A percentile compares a stretch with the other conserved stretches of the same genome.
Evolutionary conservation across 2,113 vertebrate genomes (phyloP).

Genomic region (Pholis gunnellus): DNA sequence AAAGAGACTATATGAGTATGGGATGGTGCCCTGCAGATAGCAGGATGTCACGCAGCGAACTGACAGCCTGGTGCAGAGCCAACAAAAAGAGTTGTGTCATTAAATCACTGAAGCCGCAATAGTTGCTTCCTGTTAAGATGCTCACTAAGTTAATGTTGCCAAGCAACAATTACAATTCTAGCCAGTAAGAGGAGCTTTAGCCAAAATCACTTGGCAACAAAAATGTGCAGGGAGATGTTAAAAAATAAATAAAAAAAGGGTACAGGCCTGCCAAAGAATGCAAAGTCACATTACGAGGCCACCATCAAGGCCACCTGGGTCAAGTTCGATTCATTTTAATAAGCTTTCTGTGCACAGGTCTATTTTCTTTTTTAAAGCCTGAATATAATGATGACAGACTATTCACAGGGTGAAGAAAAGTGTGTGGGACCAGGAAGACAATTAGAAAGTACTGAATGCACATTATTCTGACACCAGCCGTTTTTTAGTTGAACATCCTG

Average conservation of each 20-base stretch:
- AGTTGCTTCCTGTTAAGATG: constrained; percentile 57
- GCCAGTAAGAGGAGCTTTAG: constrained; percentile 29
- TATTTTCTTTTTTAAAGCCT: neutral
- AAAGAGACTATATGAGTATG: constrained; percentile 42
- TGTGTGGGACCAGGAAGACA: neutral
- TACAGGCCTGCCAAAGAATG: neutral
- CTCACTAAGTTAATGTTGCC: constrained; percentile 66
- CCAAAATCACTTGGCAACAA: constrained; percentile 48
- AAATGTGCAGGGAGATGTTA: constrained; percentile 9
- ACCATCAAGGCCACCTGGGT: neutral
- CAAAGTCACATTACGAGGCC: neutral
- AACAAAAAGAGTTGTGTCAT: constrained; percentile 46
- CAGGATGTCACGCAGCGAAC: constrained; percentile 47
- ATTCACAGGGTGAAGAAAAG: neutral
- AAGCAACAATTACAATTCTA: constrained; percentile 68
- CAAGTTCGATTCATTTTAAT: neutral
- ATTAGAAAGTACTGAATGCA: neutral
- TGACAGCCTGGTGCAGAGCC: constrained; percentile 34
- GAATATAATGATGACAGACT: neutral
- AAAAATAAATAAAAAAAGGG: neutral
- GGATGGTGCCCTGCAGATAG: constrained; percentile 58
- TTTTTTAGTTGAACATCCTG: neutral
- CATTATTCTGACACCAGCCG: neutral
- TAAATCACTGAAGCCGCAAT: constrained; percentile 59
- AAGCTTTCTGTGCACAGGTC: neutral